These are phyloP conservation scores for Drosophila santomea DNA, from an alignment of 1,140 invertebrate genomes.

Conservation along the genomic window DNA sequence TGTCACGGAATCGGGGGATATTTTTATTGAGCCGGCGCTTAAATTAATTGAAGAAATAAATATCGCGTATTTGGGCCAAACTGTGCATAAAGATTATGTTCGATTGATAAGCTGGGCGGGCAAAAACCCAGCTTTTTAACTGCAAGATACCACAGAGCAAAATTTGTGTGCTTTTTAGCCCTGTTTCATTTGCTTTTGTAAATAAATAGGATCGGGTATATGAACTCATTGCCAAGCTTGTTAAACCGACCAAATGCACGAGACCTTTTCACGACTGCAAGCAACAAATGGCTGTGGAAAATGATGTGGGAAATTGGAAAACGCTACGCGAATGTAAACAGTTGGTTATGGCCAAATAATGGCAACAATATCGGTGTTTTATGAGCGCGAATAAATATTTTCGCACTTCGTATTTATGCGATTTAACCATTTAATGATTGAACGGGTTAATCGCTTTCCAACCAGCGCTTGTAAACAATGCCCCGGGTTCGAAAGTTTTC, in stretches of 20 bases:
- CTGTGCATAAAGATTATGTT: conserved; percentile 46
- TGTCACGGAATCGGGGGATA: conserved; percentile 15
- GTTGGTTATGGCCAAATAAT: conserved; percentile 40
- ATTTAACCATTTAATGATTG: conserved; percentile 47
- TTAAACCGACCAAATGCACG: conserved; percentile 8
- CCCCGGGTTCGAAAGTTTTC: conserved; percentile 19
- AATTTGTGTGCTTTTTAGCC: conserved; percentile 14
- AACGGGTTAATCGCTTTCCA: conserved; percentile 37
- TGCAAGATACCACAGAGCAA: conserved; percentile 6
- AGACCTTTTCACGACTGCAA: conserved; percentile 10
- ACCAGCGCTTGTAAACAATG: conserved; percentile 37
- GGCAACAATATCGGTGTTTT: conserved; percentile 53
- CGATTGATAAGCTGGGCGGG: conserved; percentile 39
- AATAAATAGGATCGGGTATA: conserved; percentile 1
- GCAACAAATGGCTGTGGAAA: conserved; percentile 5
- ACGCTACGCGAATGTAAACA: conserved; percentile 31
- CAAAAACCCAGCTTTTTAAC: conserved; percentile 3
- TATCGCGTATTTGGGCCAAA: conserved; percentile 33
- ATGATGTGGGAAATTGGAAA: conserved; percentile 20
- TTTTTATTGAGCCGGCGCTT: conserved; percentile 45
- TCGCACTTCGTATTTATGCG: conserved; percentile 48
- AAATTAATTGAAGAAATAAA: conserved; percentile 61
- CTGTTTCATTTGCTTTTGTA: background rate
- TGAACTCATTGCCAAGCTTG: conserved; percentile 18
- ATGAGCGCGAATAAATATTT: conserved; percentile 53